Percentiles rank a stretch among this genome's conserved stretches.
Conservation (phyloP, 2,888 invertebrate genomes). For the Oasisia sp. region DNA sequence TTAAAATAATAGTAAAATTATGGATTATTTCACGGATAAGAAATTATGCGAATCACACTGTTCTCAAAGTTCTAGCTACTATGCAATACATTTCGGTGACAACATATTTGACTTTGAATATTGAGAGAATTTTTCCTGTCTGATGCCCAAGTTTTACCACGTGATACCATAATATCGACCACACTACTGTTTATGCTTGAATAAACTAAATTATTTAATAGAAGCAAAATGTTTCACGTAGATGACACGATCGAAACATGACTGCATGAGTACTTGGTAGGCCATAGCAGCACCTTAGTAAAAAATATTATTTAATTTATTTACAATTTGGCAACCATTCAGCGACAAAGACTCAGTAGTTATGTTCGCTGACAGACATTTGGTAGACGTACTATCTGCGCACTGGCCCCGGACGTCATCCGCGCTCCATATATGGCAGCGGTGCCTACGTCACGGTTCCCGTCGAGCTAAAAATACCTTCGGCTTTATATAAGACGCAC, state of each 20-base stretch:
- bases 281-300: no score
- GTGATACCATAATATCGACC: background rate
- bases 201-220: background rate
- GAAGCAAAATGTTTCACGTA: background rate
- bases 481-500: background rate
- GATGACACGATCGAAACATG: no score
- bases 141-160: background rate
- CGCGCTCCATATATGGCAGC: conserved; percentile 6
- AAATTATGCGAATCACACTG: background rate
- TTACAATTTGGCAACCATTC: background rate
- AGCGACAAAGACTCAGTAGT: background rate
- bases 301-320: background rate
- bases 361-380: background rate
- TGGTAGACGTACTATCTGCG: background rate
- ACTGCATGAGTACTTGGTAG: no score
- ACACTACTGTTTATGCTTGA: background rate
- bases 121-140: background rate
- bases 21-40: background rate
- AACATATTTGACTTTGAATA: background rate
- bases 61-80: background rate
- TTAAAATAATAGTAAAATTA: background rate
- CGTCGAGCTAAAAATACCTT: background rate
- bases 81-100: background rate
- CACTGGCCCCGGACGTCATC: background rate
- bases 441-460: background rate